Percentiles rank a stretch among this genome's conserved stretches.
phyloP scores from a whole-genome alignment of 2,888 invertebrate genomes.

The Carterocephalus palaemon region DNA sequence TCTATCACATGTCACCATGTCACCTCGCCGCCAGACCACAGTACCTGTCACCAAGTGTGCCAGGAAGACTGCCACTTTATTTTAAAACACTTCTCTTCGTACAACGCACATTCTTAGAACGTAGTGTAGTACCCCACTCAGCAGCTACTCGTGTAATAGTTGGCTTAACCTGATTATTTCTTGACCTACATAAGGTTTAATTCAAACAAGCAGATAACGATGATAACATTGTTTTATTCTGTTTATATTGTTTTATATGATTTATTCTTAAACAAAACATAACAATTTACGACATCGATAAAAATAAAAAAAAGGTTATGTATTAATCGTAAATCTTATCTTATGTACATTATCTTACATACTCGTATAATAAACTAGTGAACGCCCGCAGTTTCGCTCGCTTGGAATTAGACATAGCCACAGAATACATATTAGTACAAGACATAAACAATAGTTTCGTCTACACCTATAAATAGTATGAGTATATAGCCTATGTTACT shows the following conservation, averaged over 20 bases:
- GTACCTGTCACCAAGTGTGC: conserved; percentile 12
- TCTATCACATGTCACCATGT: conserved; percentile 16
- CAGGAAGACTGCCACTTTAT: conserved; percentile 19
- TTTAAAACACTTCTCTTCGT: conserved; percentile 31
- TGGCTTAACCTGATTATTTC: conserved; percentile 64
- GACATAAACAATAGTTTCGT: no score
- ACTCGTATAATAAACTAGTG: neutral
- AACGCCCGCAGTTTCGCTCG: neutral
- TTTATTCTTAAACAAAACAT: conserved; percentile 31
- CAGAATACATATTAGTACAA: no score
- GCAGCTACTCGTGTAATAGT: no score
- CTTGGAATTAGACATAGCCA: no score
- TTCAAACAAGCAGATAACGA: conserved; percentile 58
- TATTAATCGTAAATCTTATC: neutral
- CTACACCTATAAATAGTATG: no score
- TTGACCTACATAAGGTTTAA: conserved; percentile 56
- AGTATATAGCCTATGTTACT: no score
- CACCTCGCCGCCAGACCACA: conserved; percentile 24
- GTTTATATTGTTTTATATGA: no score
- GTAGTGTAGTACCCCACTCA: conserved; percentile 10
- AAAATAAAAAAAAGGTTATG: no score
- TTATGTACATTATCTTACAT: neutral
- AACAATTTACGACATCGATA: conserved; percentile 9
- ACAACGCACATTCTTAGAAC: conserved; percentile 30
- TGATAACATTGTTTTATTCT: conserved; percentile 58